These are phyloP conservation scores for Leistus spinibarbis DNA, from an alignment of 2,888 invertebrate genomes.

Conservation along the genomic window DNA sequence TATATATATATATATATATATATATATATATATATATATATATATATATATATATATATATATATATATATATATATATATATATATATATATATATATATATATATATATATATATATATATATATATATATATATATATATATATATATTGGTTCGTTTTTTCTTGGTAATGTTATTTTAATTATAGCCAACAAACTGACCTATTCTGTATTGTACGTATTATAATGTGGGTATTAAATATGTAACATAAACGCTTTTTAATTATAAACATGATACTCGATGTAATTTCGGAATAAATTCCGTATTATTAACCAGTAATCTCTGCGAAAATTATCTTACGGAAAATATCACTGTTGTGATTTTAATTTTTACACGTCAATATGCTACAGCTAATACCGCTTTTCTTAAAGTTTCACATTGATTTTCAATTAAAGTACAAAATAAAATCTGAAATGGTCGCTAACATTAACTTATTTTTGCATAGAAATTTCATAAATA, in stretches of 20 bases:
- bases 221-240: background rate
- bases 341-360: background rate
- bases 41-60: too few relatives aligned
- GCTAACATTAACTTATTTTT: background rate
- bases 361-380: background rate
- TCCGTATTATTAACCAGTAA: background rate
- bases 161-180: background rate
- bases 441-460: background rate
- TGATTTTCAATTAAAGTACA: background rate
- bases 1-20: too few relatives aligned
- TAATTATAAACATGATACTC: background rate
- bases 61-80: too few relatives aligned
- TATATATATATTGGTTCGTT: background rate
- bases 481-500: background rate
- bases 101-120: background rate
- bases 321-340: background rate
- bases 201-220: background rate
- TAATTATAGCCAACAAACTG: background rate
- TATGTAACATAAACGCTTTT: background rate
- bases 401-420: background rate
- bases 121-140: background rate
- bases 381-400: background rate
- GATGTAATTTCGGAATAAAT: background rate
- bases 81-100: too few relatives aligned
- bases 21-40: too few relatives aligned